phyloP scores from a whole-genome alignment of 2,113 vertebrate species.

The Pavo muticus region DNA sequence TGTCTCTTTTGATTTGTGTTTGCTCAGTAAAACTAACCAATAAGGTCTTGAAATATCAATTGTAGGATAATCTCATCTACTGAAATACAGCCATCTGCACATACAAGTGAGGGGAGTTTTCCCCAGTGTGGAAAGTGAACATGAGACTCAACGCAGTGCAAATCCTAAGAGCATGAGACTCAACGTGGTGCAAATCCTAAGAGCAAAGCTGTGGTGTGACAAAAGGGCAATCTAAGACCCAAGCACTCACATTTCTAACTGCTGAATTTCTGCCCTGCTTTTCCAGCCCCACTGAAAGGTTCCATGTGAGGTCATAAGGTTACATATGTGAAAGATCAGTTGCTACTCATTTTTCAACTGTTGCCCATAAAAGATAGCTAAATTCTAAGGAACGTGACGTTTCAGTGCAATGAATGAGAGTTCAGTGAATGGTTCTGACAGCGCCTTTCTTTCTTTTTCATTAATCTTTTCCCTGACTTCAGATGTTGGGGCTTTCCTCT shows the following conservation, averaged over 20 bases:
- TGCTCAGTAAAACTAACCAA: not conserved
- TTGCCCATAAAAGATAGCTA: not conserved
- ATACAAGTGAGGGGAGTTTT: not conserved
- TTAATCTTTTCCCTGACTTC: not conserved
- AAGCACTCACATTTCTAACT: not conserved
- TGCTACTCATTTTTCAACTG: not conserved
- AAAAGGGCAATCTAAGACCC: not conserved
- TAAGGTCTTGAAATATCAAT: not conserved
- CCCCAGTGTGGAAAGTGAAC: fast-evolving
- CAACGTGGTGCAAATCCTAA: fast-evolving
- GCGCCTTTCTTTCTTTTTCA: not conserved
- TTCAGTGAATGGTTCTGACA: not conserved
- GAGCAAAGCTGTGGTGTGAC: not conserved
- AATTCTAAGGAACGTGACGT: not conserved
- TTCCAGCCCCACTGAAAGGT: not conserved
- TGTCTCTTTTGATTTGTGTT: not conserved
- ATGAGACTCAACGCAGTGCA: fast-evolving
- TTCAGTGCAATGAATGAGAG: not conserved
- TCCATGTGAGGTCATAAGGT: not conserved
- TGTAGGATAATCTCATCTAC: fast-evolving
- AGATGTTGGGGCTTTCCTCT: not conserved
- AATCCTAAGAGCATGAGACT: not conserved
- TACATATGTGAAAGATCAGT: not conserved
- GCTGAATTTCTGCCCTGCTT: not conserved
- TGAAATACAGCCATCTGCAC: fast-evolving